Evolutionary conservation across 2,113 vertebrate species (phyloP).

Genomic region (Falco punctatus): DNA sequence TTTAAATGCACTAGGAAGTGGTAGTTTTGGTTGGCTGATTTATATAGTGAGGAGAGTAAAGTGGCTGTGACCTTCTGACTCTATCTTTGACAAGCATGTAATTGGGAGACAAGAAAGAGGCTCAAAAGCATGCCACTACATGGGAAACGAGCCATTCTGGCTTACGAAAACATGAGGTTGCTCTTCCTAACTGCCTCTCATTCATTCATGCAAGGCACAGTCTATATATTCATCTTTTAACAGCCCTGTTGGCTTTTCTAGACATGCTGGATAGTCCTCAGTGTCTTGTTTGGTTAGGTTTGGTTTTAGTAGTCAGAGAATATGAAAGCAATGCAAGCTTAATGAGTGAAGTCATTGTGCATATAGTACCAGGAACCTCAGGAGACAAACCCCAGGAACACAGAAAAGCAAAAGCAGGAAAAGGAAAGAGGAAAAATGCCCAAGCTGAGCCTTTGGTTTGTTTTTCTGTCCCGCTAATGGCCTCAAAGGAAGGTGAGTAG

Average conservation of each 20-base stretch:
- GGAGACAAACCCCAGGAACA: not conserved
- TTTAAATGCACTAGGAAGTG: not conserved
- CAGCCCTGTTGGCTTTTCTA: not conserved
- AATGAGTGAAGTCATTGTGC: not conserved
- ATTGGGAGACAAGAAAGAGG: not conserved
- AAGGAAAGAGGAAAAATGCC: not conserved
- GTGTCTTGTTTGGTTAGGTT: not conserved
- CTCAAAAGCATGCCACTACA: not conserved
- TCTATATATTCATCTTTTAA: not conserved
- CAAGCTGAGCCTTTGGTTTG: not conserved
- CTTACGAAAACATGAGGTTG: not conserved
- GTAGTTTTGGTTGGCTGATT: slow-evolving; percentile 1
- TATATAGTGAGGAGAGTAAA: not conserved
- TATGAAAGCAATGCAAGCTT: not conserved
- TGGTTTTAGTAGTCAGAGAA: not conserved
- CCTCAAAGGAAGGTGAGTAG: not conserved
- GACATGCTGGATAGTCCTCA: not conserved
- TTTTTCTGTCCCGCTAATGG: not conserved
- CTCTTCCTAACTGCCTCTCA: not conserved
- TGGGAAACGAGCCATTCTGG: not conserved
- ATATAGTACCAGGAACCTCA: not conserved
- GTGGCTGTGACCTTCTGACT: not conserved
- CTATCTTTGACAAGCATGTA: not conserved
- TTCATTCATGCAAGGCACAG: not conserved
- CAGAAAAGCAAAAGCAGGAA: not conserved